phyloP scores from a whole-genome alignment of 2,888 invertebrate species.

The Lepidochrysops patricia region DNA sequence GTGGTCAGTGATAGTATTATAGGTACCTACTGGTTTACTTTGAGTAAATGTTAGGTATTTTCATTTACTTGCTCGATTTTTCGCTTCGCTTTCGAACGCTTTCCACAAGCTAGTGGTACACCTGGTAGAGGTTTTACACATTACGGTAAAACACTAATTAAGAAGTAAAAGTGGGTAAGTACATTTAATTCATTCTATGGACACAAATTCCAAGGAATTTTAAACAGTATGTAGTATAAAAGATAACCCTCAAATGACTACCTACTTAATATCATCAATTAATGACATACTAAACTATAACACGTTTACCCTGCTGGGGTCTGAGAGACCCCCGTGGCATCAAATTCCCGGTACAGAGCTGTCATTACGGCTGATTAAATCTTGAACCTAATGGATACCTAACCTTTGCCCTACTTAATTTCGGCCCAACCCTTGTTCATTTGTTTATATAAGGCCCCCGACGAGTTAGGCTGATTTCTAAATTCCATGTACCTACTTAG shows the following conservation, averaged over 20 bases:
- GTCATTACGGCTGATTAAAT: slow-evolving; percentile 34
- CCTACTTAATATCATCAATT: not conserved
- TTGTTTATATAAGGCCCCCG: slow-evolving; percentile 9
- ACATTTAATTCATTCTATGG: no score
- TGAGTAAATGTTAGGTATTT: no score
- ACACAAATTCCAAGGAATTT: no score
- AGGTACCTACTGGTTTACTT: no score
- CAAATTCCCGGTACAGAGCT: slow-evolving; percentile 15
- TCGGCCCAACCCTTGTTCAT: slow-evolving; percentile 28
- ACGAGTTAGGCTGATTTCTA: not conserved
- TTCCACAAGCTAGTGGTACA: no score
- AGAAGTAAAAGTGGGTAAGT: no score
- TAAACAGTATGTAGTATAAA: not conserved
- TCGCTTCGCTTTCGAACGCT: no score
- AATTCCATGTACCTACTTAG: no score
- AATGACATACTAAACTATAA: not conserved
- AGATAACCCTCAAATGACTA: not conserved
- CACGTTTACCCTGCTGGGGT: not conserved
- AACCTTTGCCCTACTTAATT: slow-evolving; percentile 33
- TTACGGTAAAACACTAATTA: no score
- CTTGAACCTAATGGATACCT: slow-evolving; percentile 29
- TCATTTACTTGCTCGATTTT: no score
- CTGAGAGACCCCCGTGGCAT: not conserved
- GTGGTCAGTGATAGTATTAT: no score
- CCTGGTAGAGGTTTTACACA: no score